Evolutionary conservation across 2,113 vertebrate species (phyloP), one percentile per base, ranked within the genome.

Genomic region (Oryzias javanicus): DNA sequence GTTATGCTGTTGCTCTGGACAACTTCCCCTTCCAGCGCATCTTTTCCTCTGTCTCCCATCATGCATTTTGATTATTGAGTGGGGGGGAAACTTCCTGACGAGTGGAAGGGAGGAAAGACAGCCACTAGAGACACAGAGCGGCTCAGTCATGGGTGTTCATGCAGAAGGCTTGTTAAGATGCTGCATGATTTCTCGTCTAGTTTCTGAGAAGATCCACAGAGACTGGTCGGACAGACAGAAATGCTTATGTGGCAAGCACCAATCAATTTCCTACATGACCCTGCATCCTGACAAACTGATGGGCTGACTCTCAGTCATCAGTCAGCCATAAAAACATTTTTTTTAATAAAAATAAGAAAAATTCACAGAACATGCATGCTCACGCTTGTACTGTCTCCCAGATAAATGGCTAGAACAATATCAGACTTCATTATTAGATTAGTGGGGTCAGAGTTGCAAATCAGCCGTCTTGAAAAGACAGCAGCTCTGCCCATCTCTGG

Each of bases 171-270:
- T 70, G 70, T 80, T 78, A 64, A 66, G 60, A 72, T 3, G 22
- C 17, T 19, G 47, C 50, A 63, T 24, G 49, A 70, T 65, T 65
- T 79, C 76, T 76, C 29, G 5, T 80, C 66, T 55, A 49, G 58
- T 66, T 76, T 63, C 52, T 56, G 56, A 55, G 73, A 60, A 74
- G 46, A 49, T 69, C 61, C 60, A 71, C 49, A 19, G 64, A 79
- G 65, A 72, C 80, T 63, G 67, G 68, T 56, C 45, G 45, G 77
- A 55, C 66, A 80, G 72, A 66, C 55, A 82, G 76, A 88, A 87
- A 42, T 81, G 81, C 82, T 88, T 82, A 88, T 78, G 84, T 60
- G 64, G 75, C 63, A 6, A 49, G 55, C 76, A 89, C 87, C 66
- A 70, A 88, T 88, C 72, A 55, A 74, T 57, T 78, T 64, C 57